Evolutionary conservation across 2,113 vertebrate species (phyloP).

Genomic region (Mastomys natalensis): DNA sequence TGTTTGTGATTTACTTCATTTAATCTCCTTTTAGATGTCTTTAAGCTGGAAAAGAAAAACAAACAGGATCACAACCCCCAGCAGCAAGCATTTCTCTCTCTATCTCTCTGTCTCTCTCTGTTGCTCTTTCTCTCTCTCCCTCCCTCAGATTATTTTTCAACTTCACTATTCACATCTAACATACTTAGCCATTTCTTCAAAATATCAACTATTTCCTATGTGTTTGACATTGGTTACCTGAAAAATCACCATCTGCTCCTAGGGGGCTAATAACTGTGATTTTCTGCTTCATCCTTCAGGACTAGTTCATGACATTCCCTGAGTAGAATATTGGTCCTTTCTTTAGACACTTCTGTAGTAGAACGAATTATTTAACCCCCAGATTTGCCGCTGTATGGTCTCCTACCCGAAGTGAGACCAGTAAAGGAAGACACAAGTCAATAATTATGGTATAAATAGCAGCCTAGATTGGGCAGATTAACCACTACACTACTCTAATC

Average conservation of each 20-base stretch:
- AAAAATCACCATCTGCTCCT: background rate
- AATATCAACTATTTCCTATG: background rate
- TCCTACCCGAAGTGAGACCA: too few species aligned
- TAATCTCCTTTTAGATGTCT: conserved; percentile 43
- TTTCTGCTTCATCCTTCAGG: background rate
- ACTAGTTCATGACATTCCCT: background rate
- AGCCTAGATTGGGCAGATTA: too few species aligned
- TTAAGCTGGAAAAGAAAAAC: conserved; percentile 31
- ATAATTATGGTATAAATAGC: too few species aligned
- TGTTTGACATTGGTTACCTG: conserved; percentile 3
- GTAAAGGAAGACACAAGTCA: too few species aligned
- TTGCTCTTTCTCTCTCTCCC: too few species aligned
- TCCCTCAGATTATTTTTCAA: background rate
- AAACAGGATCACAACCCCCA: background rate
- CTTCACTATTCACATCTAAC: background rate
- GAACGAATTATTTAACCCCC: too few species aligned
- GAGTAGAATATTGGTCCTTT: background rate
- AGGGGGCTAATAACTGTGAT: background rate
- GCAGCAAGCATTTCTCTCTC: background rate
- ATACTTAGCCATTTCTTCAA: conserved; percentile 16
- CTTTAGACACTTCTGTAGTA: background rate
- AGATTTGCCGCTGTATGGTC: too few species aligned
- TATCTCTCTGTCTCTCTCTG: background rate
- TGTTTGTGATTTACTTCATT: conserved; percentile 22
- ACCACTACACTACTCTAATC: too few species aligned